Conservation (phyloP, 2,113 vertebrate species). For the Sclerurus mexicanus region DNA sequence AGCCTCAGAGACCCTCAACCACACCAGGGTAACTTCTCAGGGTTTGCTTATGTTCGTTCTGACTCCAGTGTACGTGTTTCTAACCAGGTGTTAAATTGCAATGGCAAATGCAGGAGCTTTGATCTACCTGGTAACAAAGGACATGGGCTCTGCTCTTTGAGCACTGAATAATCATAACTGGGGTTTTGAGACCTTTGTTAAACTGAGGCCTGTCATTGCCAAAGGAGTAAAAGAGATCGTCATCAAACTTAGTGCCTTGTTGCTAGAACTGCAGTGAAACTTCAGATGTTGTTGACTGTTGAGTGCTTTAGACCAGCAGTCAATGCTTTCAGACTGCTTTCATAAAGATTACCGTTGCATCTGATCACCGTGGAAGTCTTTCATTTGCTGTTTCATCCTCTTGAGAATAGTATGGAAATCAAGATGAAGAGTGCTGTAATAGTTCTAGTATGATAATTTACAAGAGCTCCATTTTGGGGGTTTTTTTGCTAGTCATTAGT, state of each 20-base stretch:
- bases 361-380: background rate
- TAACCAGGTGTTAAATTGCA: background rate
- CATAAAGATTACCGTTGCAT: background rate
- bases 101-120: background rate
- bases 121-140: background rate
- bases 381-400: background rate
- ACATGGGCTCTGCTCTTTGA: background rate
- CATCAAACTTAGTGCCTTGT: background rate
- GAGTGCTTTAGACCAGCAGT: background rate
- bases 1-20: background rate
- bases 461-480: background rate
- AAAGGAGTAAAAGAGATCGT: background rate
- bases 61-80: background rate
- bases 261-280: background rate
- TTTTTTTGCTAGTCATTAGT: background rate
- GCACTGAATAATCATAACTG: background rate
- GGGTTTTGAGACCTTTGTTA: background rate
- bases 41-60: background rate
- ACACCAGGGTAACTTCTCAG: background rate
- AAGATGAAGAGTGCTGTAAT: background rate
- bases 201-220: background rate
- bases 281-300: rapidly evolving
- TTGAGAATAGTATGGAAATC: background rate
- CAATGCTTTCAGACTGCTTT: background rate
- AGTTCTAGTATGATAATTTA: background rate